Percentiles rank a stretch among this genome's conserved stretches.
Evolutionary conservation across 2,888 invertebrate genomes (phyloP).

Genomic region (Hyles lineata): DNA sequence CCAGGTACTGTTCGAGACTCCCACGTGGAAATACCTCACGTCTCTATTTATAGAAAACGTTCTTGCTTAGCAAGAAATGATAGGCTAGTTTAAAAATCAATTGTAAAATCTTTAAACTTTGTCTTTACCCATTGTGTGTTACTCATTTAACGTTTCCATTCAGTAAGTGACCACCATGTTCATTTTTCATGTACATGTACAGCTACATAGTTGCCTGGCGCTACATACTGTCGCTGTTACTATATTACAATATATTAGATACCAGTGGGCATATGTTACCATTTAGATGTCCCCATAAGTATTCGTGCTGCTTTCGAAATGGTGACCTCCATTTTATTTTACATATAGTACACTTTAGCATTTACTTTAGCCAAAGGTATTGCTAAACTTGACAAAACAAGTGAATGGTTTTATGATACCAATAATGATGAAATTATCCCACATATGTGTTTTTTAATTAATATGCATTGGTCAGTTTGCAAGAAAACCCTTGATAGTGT

Average conservation of each 20-base stretch:
- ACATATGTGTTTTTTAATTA: not conserved
- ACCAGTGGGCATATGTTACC: not conserved
- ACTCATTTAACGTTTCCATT: not conserved
- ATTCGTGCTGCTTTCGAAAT: not conserved
- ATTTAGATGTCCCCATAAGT: not conserved
- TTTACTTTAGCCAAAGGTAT: not conserved
- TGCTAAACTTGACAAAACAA: not conserved
- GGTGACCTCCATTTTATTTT: constrained; percentile 12
- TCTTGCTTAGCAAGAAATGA: constrained; percentile 74
- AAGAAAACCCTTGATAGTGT: not conserved
- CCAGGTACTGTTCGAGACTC: constrained; percentile 79
- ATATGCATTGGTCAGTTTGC: not conserved
- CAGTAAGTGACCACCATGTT: constrained; percentile 11
- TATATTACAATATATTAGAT: constrained; percentile 1
- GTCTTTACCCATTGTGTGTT: not conserved
- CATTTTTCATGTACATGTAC: not conserved
- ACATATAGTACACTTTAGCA: not conserved
- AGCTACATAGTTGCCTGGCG: not conserved
- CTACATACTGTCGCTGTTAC: not conserved
- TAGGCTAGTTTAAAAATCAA: constrained; percentile 60
- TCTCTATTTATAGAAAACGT: constrained; percentile 81
- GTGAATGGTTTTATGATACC: not conserved
- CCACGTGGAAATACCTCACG: constrained; percentile 83
- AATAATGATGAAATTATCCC: not conserved
- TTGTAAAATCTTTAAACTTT: constrained; percentile 11